phyloP scores from a whole-genome alignment of 2,797 vertebrate species.

The Sebastes miniatus region DNA sequence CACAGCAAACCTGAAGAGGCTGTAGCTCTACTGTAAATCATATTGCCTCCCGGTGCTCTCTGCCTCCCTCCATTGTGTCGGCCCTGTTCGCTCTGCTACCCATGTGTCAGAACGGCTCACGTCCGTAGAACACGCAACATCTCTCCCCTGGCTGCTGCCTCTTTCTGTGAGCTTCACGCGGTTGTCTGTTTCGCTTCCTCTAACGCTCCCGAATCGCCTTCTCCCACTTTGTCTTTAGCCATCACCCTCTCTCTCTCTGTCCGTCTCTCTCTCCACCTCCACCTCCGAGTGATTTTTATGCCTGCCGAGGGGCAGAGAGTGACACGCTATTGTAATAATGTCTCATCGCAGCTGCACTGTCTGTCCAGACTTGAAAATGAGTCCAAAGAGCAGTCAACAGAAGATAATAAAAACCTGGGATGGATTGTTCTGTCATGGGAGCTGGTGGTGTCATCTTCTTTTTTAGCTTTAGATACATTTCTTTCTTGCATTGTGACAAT shows the following conservation, averaged over 20 bases:
- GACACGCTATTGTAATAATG: constrained; percentile 58
- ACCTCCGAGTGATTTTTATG: constrained; percentile 62
- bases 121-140: constrained; percentile 56
- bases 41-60: constrained; percentile 60
- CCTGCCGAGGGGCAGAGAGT: constrained; percentile 64
- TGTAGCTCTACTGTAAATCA: constrained; percentile 64
- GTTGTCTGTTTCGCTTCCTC: constrained; percentile 70
- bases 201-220: constrained; percentile 31
- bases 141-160: constrained; percentile 78
- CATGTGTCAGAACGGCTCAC: constrained; percentile 73
- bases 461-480: not conserved
- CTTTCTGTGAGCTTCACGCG: constrained; percentile 72
- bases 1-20: constrained; percentile 61
- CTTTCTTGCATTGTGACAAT: not conserved
- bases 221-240: constrained; percentile 66
- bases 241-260: constrained; percentile 55
- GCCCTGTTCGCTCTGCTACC: constrained; percentile 66
- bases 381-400: constrained; percentile 7
- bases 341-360: constrained; percentile 31
- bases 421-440: not conserved
- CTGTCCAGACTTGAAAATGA: constrained; percentile 43
- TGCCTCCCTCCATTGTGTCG: constrained; percentile 62
- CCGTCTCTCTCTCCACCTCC: constrained; percentile 20
- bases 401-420: not conserved
- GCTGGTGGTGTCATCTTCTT: not conserved